A percentile compares a stretch with the other conserved stretches of the same genome.
Conservation (phyloP, 1,140 invertebrate species). For the Heliconius congener region DNA sequence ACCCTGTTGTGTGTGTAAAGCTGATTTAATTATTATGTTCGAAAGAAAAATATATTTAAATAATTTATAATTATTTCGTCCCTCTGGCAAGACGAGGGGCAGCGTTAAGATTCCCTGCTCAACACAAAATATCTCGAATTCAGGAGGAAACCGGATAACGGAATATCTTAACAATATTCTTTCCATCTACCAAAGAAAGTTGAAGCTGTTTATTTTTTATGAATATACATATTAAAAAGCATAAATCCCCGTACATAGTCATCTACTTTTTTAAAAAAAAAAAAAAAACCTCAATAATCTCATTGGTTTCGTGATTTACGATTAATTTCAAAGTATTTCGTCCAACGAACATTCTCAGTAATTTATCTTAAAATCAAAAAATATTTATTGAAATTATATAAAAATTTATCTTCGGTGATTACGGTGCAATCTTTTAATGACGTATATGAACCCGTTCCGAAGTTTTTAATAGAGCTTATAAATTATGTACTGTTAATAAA, state of each 20-base stretch:
- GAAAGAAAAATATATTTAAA: too few relatives aligned
- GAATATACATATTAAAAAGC: too few relatives aligned
- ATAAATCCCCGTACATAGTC: not conserved
- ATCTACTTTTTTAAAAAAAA: not conserved
- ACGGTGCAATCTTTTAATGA: not conserved
- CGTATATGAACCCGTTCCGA: not conserved
- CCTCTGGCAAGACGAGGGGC: too few relatives aligned
- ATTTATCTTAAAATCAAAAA: constrained; percentile 4
- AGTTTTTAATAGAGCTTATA: not conserved
- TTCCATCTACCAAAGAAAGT: too few relatives aligned
- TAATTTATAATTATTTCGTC: too few relatives aligned
- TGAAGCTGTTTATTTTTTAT: too few relatives aligned
- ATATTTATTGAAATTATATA: not conserved
- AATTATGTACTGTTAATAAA: not conserved
- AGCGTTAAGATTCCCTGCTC: too few relatives aligned
- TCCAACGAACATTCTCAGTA: not conserved
- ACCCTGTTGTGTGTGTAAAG: too few relatives aligned
- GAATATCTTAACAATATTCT: too few relatives aligned
- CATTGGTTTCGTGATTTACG: not conserved
- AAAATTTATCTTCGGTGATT: not conserved
- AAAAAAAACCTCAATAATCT: not conserved
- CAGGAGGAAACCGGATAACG: too few relatives aligned
- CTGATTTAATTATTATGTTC: too few relatives aligned
- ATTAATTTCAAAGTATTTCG: not conserved
- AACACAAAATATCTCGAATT: too few relatives aligned